Percentiles rank a stretch among this genome's conserved stretches.
Evolutionary conservation across 1,140 invertebrate genomes (phyloP).

Genomic region (Drosophila prosaltans): DNA sequence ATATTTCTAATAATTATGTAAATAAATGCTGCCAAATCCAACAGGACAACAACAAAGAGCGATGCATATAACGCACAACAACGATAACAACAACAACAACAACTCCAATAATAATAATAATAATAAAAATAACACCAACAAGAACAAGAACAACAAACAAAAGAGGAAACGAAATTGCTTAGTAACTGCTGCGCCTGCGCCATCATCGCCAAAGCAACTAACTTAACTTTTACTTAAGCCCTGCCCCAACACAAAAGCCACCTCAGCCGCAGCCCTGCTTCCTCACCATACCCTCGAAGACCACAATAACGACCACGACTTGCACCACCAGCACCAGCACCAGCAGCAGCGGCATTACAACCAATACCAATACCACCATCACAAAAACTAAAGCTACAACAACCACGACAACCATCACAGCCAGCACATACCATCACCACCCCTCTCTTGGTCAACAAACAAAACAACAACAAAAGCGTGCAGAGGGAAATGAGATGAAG

Average conservation of each 20-base stretch:
- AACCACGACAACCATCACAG: conserved; percentile 23
- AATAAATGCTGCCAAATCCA: conserved; percentile 72
- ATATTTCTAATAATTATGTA: conserved; percentile 68
- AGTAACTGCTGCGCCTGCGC: conserved; percentile 38
- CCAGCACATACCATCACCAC: not conserved
- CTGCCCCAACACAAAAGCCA: not conserved
- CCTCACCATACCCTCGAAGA: conserved; percentile 44
- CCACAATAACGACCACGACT: conserved; percentile 14
- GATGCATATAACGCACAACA: conserved; percentile 58
- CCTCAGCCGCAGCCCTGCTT: not conserved
- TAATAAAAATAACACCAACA: conserved; percentile 17
- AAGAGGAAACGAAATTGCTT: conserved; percentile 15
- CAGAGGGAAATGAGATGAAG: conserved; percentile 82
- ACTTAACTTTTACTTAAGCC: conserved; percentile 1
- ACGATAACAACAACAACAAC: conserved; percentile 41
- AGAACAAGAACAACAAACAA: conserved; percentile 18
- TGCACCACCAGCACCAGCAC: not conserved
- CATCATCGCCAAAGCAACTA: conserved; percentile 7
- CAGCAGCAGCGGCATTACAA: not conserved
- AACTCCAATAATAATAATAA: conserved; percentile 16
- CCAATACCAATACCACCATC: conserved; percentile 14
- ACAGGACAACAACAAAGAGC: conserved; percentile 43
- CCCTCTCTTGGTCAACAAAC: conserved; percentile 10
- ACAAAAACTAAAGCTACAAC: not conserved
- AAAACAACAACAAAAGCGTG: conserved; percentile 52